Base-by-base conservation (phyloP, 2,113 vertebrate species). In the Tragulus kanchil region DNA sequence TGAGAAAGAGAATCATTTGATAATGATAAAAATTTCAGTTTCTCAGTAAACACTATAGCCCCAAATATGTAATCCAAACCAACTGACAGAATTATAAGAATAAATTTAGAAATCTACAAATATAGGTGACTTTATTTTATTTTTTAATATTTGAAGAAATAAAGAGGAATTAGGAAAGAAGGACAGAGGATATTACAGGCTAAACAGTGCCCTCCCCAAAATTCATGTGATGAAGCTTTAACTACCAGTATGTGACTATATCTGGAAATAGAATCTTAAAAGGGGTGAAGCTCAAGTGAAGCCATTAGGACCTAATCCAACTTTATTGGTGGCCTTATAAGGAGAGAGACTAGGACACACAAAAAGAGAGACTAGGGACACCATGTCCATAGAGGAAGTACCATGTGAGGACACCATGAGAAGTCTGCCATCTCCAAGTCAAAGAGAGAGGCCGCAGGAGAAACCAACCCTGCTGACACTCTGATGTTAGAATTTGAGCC, bases 1-100 rank as follows among this genome's bases (percentile, higher is more conserved):
- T 71, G 64, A 91, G 36, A 71, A 90, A 56, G 31, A 90, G 15
- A 58, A n/a, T 45, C n/a, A 90, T 91, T 83, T 91, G 36, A 91
- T 69, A 58, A 26, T 59, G 36, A 58, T 48, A 91, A 69, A 56
- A 82, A 36, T 59, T 91, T 91, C 50, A 42, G 13, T 82, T n/a
- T 31, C 6, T 15, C 31, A 12, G 11, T 17, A 82, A 82, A 48
- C 58, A 91, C 28, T 36, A 48, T 25, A 69, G 52, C 13, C 26
- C 52, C 75, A 42, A 67, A 82, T 69, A 91, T 58, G 26, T 58
- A 83, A 69, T 48, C 8, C 42, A 83, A 48, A 62, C 3, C 16
- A 25, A 79, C n/a, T n/a, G 62, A 48, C 10, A 91, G 26, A 91
- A 69, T 58, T 91, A 11, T 21, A 69, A 91, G 78, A 48, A 26